Evolutionary conservation across 2,888 invertebrate genomes (phyloP).

Genomic region (Heliconius aoede): DNA sequence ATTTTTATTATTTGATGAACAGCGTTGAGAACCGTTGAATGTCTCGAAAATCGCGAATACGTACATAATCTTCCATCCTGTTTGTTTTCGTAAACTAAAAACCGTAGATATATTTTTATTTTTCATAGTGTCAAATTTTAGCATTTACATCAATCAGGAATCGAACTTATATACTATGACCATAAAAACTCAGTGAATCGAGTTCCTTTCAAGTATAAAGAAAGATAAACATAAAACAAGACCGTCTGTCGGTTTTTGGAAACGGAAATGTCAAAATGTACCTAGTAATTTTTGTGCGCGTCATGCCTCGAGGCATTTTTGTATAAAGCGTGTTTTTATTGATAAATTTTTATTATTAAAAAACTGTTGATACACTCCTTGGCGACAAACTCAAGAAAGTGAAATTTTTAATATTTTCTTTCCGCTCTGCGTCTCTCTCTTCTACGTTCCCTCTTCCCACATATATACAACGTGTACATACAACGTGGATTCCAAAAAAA

Average conservation of each 20-base stretch:
- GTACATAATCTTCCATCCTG: background rate
- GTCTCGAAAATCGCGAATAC: background rate
- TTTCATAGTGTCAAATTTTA: background rate
- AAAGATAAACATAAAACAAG: slow-evolving; percentile 13
- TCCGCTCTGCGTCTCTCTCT: too few relatives aligned
- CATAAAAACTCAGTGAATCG: background rate
- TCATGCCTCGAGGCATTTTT: slow-evolving; percentile 49
- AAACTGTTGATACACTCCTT: too few relatives aligned
- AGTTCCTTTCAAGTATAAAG: slow-evolving; percentile 14
- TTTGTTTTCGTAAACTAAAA: too few relatives aligned
- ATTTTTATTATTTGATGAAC: background rate
- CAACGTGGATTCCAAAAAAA: too few relatives aligned
- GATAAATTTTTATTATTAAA: background rate
- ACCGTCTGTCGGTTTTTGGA: slow-evolving; percentile 51
- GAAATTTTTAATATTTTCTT: background rate
- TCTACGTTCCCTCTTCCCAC: too few relatives aligned
- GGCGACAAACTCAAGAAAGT: background rate
- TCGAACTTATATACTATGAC: background rate
- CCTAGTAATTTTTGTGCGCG: slow-evolving; percentile 49
- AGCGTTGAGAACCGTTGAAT: background rate
- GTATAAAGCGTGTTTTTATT: slow-evolving; percentile 30
- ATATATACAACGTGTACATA: too few relatives aligned
- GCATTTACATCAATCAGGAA: background rate
- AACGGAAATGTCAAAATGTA: slow-evolving; percentile 55
- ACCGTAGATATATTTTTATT: too few relatives aligned